A percentile compares a stretch with the other conserved stretches of the same genome.
Evolutionary conservation across 2,888 invertebrate genomes (phyloP).

Genomic region (Pocota personata): DNA sequence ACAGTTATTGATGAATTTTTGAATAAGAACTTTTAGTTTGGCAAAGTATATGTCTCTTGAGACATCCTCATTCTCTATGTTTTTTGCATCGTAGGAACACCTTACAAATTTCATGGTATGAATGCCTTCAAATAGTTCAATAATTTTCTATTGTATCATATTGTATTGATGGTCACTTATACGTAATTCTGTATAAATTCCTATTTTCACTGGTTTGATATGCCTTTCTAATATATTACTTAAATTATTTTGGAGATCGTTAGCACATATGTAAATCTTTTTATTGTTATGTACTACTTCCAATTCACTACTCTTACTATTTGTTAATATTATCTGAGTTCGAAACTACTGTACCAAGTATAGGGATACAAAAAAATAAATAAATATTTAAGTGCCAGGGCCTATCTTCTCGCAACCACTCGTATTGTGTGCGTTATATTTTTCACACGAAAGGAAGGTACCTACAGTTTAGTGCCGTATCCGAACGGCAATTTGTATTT

Average conservation of each 20-base stretch:
- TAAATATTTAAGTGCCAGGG: no score
- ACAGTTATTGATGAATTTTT: neutral
- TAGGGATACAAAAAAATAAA: no score
- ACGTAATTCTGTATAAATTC: neutral
- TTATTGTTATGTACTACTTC: neutral
- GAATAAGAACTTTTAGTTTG: neutral
- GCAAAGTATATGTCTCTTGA: neutral
- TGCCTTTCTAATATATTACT: no score
- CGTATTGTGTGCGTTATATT: no score
- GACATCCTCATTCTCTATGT: neutral
- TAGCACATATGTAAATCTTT: neutral
- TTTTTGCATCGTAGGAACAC: neutral
- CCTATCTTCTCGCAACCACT: no score
- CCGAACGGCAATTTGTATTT: no score
- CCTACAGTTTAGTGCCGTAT: no score
- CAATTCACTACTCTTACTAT: neutral
- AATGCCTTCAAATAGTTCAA: neutral
- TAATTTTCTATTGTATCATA: neutral
- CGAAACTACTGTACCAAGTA: neutral
- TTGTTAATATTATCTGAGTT: neutral
- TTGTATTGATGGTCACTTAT: no score
- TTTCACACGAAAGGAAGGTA: no score
- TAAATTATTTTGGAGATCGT: no score
- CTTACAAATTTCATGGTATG: no score
- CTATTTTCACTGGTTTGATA: neutral